Conservation (phyloP, 2,113 vertebrate genomes). For the Capreolus pygargus region DNA sequence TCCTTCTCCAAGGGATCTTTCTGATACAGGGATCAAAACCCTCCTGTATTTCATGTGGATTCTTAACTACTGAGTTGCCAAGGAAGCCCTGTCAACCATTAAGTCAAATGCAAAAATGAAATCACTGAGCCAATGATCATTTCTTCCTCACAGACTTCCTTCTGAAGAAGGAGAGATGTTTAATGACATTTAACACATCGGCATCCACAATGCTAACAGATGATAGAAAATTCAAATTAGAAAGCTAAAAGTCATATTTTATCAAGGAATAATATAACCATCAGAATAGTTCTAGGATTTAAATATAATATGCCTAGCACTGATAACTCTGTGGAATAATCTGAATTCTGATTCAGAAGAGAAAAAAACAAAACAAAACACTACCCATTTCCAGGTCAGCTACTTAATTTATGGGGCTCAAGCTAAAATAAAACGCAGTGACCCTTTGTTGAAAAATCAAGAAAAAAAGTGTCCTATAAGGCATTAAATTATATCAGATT, state of each 20-base stretch:
- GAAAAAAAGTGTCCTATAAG: background rate
- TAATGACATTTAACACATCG: background rate
- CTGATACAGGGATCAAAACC: background rate
- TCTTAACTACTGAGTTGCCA: background rate
- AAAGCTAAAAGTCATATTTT: background rate
- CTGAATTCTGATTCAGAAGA: background rate
- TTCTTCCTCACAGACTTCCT: background rate
- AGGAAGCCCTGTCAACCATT: background rate
- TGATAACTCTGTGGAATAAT: background rate
- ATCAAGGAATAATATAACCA: background rate
- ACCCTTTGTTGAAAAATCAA: background rate
- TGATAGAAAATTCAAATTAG: background rate
- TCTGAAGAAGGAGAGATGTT: background rate
- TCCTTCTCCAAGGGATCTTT: background rate
- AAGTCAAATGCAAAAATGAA: background rate
- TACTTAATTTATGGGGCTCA: background rate
- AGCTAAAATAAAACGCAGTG: background rate
- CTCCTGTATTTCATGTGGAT: background rate
- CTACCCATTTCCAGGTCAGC: background rate
- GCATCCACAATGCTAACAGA: background rate
- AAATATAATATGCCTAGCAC: background rate
- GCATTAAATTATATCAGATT: background rate
- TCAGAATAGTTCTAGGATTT: background rate
- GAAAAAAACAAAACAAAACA: background rate
- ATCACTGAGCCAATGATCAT: background rate